phyloP scores from a whole-genome alignment of 2,797 vertebrate species.

The Linurgus olivaceus region DNA sequence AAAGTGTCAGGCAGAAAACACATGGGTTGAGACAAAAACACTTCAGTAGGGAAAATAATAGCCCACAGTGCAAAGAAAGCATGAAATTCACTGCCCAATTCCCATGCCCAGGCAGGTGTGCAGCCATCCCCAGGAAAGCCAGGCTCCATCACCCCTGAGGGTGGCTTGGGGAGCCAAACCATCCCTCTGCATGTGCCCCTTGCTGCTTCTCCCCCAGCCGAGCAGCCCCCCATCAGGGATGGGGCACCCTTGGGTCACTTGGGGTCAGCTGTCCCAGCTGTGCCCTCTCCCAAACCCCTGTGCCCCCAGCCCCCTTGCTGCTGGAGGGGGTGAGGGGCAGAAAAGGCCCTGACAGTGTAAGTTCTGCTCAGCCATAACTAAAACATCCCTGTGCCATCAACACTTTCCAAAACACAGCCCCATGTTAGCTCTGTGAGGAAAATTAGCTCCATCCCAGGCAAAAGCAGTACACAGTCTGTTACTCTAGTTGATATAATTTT shows the following conservation, averaged over 20 bases:
- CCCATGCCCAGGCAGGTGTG: not conserved
- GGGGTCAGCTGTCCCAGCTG: not conserved
- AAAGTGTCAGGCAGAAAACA: not conserved
- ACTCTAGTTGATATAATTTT: not conserved
- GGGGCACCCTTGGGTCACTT: not conserved
- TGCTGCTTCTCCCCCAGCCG: not conserved
- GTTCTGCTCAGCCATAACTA: not conserved
- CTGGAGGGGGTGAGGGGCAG: not conserved
- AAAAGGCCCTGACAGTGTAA: not conserved
- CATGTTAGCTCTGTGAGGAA: not conserved
- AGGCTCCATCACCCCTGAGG: rapidly evolving
- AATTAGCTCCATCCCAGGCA: not conserved
- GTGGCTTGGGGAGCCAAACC: not conserved
- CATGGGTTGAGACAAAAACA: not conserved
- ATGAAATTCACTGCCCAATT: not conserved
- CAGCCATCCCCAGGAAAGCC: not conserved
- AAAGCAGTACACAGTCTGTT: not conserved
- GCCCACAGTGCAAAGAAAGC: not conserved
- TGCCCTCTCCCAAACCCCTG: not conserved
- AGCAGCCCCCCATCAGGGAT: rapidly evolving
- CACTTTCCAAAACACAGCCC: not conserved
- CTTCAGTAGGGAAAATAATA: not conserved
- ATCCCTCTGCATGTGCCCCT: too few relatives aligned
- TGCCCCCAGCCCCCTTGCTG: not conserved
- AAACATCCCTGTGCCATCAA: not conserved